Conservation (phyloP, 2,113 vertebrate species). For the Hystrix brachyura region DNA sequence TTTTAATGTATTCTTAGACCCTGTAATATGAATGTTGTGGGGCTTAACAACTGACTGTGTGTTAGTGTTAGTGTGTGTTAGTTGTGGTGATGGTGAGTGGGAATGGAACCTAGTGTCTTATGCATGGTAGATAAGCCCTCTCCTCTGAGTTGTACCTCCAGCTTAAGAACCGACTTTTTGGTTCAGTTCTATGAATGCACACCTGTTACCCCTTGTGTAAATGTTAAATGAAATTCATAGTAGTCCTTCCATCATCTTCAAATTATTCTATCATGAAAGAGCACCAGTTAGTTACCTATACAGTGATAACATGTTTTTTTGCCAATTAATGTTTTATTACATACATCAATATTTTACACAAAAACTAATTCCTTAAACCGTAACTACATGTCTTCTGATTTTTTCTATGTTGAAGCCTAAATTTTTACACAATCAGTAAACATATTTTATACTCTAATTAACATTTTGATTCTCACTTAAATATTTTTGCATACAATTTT, state of each 20-base stretch:
- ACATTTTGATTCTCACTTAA: constrained; percentile 44
- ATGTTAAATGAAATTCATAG: neutral
- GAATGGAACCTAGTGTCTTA: neutral
- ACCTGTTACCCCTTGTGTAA: neutral
- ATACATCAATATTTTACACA: constrained; percentile 59
- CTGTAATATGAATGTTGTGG: neutral
- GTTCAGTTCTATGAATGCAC: neutral
- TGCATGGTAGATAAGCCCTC: neutral
- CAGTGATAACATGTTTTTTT: neutral
- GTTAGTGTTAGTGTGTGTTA: neutral
- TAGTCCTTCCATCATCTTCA: neutral
- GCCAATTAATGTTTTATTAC: constrained; percentile 66
- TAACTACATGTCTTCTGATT: constrained; percentile 43
- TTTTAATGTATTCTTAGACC: neutral
- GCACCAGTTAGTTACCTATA: neutral
- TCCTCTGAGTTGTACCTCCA: neutral
- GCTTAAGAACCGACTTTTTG: neutral
- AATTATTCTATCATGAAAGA: neutral
- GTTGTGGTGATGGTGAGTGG: neutral
- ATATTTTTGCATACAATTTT: constrained; percentile 48
- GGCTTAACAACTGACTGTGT: neutral
- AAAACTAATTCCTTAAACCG: constrained; percentile 23
- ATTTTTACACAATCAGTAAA: constrained; percentile 56
- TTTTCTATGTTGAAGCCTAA: constrained; percentile 10
- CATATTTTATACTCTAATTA: constrained; percentile 47